Evolutionary conservation across 1,140 invertebrate species (phyloP).

Genomic region (Araneus ventricosus): DNA sequence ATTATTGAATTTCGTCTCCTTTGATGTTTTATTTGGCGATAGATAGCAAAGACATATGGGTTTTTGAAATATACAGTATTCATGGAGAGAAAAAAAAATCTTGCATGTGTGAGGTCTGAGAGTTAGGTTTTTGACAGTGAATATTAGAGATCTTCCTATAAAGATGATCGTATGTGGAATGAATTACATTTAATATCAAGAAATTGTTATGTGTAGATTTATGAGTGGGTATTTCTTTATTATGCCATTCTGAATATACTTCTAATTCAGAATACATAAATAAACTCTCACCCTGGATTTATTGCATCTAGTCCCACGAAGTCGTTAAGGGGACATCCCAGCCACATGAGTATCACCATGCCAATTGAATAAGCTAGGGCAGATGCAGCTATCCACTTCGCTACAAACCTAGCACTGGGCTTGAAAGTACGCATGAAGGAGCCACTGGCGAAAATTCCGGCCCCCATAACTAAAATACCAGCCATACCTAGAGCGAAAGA

Average conservation of each 20-base stretch:
- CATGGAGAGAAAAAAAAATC: no score
- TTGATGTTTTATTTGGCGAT: no score
- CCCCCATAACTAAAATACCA: constrained; percentile 94
- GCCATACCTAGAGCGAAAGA: constrained; percentile 86
- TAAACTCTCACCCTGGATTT: constrained; percentile 71
- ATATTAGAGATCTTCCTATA: no score
- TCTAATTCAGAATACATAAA: neutral
- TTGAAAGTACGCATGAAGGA: constrained; percentile 90
- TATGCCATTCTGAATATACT: no score
- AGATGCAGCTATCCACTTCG: constrained; percentile 93
- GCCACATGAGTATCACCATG: constrained; percentile 92
- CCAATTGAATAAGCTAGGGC: constrained; percentile 91
- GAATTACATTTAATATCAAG: no score
- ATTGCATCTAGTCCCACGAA: constrained; percentile 84
- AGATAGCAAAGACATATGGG: no score
- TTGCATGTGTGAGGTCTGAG: no score
- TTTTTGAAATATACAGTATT: no score
- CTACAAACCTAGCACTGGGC: constrained; percentile 90
- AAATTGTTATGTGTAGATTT: no score
- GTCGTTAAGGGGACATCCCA: constrained; percentile 92
- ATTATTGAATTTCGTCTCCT: no score
- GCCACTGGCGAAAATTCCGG: constrained; percentile 92
- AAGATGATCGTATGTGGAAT: no score
- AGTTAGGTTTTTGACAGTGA: no score
- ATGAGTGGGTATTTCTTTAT: neutral